These are phyloP conservation scores for Heterotis niloticus DNA, from an alignment of 2,113 vertebrate species.

Conservation along the genomic window DNA sequence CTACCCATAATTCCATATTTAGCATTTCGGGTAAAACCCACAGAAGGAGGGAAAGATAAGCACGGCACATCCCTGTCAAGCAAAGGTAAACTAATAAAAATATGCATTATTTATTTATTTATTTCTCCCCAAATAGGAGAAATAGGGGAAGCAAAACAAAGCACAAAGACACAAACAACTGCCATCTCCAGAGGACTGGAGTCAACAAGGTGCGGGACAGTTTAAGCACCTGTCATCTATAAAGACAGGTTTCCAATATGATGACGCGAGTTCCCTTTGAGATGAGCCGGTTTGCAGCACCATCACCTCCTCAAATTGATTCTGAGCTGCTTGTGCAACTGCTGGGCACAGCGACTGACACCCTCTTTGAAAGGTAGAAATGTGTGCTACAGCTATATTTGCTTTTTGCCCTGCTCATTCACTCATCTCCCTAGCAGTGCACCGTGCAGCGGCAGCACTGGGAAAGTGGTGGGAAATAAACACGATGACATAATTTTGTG, in stretches of 20 bases:
- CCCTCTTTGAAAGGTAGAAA: not conserved
- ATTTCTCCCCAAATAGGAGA: too few species aligned
- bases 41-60: not conserved
- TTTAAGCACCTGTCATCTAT: slow-evolving; percentile 8
- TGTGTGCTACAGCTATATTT: not conserved
- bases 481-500: not conserved
- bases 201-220: slow-evolving; percentile 6
- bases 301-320: not conserved
- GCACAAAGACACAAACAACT: slow-evolving; percentile 2
- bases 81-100: not conserved
- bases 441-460: too few species aligned
- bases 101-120: not conserved
- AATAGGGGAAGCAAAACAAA: not conserved
- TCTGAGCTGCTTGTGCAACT: not conserved
- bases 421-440: too few species aligned
- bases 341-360: not conserved
- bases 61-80: slow-evolving; percentile 3
- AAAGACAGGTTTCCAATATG: slow-evolving; percentile 1
- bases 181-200: not conserved
- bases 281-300: not conserved
- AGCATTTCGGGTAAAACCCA: not conserved
- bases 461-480: not conserved
- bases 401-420: not conserved
- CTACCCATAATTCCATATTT: not conserved
- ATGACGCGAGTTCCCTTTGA: not conserved